Conservation (phyloP, 2,888 invertebrate genomes). For the Polymixis flavicincta region DNA sequence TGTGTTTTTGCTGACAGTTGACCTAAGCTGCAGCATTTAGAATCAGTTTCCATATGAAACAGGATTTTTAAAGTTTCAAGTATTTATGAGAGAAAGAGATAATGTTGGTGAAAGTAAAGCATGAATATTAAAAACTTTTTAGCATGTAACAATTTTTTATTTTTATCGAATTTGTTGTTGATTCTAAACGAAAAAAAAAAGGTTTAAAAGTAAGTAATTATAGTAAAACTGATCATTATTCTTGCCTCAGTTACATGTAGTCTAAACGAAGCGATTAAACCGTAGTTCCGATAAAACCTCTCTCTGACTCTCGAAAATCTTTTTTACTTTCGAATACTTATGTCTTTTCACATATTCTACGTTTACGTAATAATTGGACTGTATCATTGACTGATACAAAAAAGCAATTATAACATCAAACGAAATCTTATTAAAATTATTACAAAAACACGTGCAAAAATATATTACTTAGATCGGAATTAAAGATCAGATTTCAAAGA, state of each 20-base stretch:
- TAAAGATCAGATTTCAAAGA: background rate
- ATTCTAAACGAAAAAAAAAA: too few species aligned
- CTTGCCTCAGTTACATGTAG: too few species aligned
- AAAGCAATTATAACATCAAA: background rate
- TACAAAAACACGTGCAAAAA: background rate
- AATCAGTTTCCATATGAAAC: constrained; percentile 12
- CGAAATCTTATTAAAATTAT: too few species aligned
- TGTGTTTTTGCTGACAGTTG: background rate
- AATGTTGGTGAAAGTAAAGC: background rate
- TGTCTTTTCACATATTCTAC: background rate
- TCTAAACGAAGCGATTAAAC: constrained; percentile 13
- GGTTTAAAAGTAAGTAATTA: too few species aligned
- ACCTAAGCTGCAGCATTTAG: background rate
- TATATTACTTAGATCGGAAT: too few species aligned
- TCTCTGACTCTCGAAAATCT: too few species aligned
- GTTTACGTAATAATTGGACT: background rate
- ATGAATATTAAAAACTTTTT: constrained; percentile 9
- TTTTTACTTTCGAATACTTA: too few species aligned
- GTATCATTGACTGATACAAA: background rate
- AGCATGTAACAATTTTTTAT: background rate
- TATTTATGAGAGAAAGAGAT: background rate
- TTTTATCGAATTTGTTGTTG: too few species aligned
- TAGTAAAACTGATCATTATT: too few species aligned
- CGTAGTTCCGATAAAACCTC: too few species aligned
- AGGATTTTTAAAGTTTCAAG: constrained; percentile 4